phyloP scores from a whole-genome alignment of 2,113 vertebrate species.

The Sapayoa aenigma region DNA sequence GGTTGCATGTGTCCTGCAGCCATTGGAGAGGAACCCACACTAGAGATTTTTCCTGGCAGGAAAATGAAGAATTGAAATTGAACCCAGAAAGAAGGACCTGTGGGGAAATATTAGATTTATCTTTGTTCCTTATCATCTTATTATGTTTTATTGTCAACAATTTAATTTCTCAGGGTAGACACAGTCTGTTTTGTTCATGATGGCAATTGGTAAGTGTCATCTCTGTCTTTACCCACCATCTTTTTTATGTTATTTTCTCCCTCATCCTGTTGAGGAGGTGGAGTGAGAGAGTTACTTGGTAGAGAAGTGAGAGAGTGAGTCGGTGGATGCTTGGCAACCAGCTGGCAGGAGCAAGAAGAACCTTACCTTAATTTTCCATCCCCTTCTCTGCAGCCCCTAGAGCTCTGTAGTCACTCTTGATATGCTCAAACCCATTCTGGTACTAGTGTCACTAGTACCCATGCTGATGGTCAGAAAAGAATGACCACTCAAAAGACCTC shows the following conservation, averaged over 20 bases:
- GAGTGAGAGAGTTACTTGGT: background rate
- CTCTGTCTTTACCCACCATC: background rate
- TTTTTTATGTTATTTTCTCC: background rate
- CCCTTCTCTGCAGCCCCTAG: background rate
- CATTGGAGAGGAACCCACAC: background rate
- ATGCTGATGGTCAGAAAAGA: background rate
- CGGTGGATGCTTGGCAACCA: fast-evolving
- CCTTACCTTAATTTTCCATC: background rate
- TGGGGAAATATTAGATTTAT: background rate
- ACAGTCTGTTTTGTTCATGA: background rate
- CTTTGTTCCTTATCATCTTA: background rate
- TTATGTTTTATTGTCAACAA: background rate
- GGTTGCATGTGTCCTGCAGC: background rate
- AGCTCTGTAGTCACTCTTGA: background rate
- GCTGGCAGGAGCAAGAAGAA: background rate
- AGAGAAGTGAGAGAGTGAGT: background rate
- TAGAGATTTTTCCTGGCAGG: background rate
- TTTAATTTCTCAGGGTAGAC: background rate
- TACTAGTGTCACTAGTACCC: background rate
- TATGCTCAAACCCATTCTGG: background rate
- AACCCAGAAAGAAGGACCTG: background rate
- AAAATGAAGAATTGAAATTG: background rate
- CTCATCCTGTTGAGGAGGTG: background rate
- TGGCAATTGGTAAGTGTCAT: background rate
- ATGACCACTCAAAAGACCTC: background rate